phyloP scores from a whole-genome alignment of 2,113 vertebrate species.

The Genyomyrus donnyi region DNA sequence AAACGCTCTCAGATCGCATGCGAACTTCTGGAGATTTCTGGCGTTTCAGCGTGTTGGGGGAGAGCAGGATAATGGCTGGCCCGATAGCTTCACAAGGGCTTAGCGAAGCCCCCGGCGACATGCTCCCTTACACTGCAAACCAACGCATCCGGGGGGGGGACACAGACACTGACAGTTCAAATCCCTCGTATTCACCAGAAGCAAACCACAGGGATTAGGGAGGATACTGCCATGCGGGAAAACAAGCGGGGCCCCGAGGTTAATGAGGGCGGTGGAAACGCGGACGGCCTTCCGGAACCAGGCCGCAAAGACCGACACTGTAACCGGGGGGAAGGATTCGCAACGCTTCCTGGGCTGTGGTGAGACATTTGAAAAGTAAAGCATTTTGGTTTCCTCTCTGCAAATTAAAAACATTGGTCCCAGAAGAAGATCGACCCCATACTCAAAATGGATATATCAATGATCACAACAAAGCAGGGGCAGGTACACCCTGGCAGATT shows the following conservation, averaged over 20 bases:
- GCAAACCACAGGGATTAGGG: conserved; percentile 25
- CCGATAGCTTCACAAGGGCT: neutral
- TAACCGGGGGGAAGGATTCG: neutral
- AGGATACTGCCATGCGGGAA: neutral
- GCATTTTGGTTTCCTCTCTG: neutral
- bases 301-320: neutral
- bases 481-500: neutral
- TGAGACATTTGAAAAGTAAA: neutral
- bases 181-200: conserved; percentile 25
- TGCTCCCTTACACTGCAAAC: neutral
- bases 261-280: neutral
- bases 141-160: neutral
- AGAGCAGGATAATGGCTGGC: neutral
- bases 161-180: conserved; percentile 23
- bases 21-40: neutral
- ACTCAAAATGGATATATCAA: neutral
- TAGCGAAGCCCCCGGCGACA: neutral
- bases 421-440: neutral
- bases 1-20: neutral
- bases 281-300: neutral
- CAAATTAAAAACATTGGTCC: neutral
- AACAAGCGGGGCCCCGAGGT: conserved; percentile 9
- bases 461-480: neutral
- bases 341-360: neutral
- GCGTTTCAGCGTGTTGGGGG: neutral